Evolutionary conservation across 2,113 vertebrate genomes (phyloP).

Genomic region (Hippolais icterina): DNA sequence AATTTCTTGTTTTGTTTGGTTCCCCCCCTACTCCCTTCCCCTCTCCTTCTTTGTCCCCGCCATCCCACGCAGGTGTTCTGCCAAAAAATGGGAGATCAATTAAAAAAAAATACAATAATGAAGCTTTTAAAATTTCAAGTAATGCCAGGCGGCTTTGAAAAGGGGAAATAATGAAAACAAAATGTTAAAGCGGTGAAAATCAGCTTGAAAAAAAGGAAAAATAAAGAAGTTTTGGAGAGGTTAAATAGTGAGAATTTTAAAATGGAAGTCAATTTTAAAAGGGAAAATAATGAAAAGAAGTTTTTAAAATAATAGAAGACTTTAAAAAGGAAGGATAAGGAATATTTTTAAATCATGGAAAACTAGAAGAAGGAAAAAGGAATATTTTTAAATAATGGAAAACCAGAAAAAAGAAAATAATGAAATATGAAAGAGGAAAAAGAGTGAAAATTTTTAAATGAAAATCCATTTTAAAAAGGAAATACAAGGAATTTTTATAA

Average conservation of each 20-base stretch:
- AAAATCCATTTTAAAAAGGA: not conserved
- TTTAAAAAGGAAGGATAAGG: too few relatives aligned
- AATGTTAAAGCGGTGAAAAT: not conserved
- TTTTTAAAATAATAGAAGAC: not conserved
- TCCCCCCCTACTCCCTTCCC: too few relatives aligned
- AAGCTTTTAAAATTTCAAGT: not conserved
- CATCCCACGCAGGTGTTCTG: not conserved
- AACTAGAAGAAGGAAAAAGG: too few relatives aligned
- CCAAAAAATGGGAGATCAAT: not conserved
- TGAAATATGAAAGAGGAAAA: not conserved
- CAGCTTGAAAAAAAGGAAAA: too few relatives aligned
- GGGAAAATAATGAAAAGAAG: not conserved
- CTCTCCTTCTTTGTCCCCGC: fast-evolving
- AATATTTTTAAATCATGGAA: too few relatives aligned
- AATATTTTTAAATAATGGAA: too few relatives aligned
- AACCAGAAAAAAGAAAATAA: too few relatives aligned
- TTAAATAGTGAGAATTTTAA: not conserved
- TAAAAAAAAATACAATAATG: not conserved
- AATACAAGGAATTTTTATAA: not conserved
- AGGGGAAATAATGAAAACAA: not conserved
- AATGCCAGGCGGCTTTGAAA: not conserved
- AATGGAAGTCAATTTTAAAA: not conserved
- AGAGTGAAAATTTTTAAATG: not conserved
- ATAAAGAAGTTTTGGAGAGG: not conserved
- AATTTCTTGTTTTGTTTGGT: not conserved